A percentile compares a stretch with the other conserved stretches of the same genome.
Evolutionary conservation across 2,888 invertebrate genomes (phyloP).

Genomic region (Eupithecia abbreviata): DNA sequence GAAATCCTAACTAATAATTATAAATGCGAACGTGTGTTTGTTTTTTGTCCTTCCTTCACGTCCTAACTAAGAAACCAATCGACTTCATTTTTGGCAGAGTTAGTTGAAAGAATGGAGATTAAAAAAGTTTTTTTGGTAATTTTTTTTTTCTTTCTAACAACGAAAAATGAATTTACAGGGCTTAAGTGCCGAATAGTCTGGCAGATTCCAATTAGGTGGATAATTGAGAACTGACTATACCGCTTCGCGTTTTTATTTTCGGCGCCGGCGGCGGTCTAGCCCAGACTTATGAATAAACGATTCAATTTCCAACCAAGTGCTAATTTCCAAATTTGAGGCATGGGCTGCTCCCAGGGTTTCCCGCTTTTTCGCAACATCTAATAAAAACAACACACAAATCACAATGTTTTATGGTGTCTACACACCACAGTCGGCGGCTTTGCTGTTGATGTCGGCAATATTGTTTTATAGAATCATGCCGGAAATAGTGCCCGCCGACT

Average conservation of each 20-base stretch:
- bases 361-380: not conserved
- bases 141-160: too few species aligned
- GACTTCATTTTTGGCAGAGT: too few species aligned
- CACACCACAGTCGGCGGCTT: not conserved
- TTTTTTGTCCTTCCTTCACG: too few species aligned
- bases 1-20: too few species aligned
- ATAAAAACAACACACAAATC: not conserved
- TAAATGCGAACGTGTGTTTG: too few species aligned
- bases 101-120: too few species aligned
- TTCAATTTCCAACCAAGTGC: not conserved
- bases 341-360: constrained; percentile 7
- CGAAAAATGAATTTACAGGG: not conserved
- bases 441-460: not conserved
- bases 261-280: not conserved
- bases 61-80: too few species aligned
- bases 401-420: not conserved
- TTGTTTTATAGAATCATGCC: too few species aligned
- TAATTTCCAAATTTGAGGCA: not conserved
- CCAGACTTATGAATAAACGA: constrained; percentile 8
- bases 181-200: not conserved
- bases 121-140: too few species aligned
- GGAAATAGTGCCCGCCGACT: too few species aligned
- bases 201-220: not conserved
- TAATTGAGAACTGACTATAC: not conserved
- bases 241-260: not conserved